Evolutionary conservation across 2,113 vertebrate genomes (phyloP).

Genomic region (Tringa solitaria): DNA sequence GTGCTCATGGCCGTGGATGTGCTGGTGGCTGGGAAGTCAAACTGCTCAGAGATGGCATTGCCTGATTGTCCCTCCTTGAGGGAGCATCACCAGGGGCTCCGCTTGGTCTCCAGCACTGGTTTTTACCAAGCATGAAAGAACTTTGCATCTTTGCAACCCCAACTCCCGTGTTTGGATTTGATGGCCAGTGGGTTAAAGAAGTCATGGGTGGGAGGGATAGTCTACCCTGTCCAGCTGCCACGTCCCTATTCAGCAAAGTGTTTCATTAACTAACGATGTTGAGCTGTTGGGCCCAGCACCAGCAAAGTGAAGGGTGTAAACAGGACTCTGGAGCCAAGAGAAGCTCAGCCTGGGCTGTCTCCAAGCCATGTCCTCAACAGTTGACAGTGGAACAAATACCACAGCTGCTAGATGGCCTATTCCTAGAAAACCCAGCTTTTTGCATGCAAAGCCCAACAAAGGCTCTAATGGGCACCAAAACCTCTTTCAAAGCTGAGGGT

Average conservation of each 20-base stretch:
- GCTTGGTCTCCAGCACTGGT: neutral
- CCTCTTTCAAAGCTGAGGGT: neutral
- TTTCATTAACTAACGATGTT: neutral
- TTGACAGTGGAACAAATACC: neutral
- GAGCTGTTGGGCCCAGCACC: neutral
- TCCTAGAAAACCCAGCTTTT: neutral
- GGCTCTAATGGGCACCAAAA: neutral
- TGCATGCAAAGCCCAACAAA: neutral
- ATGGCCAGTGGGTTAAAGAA: neutral
- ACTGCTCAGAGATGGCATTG: neutral
- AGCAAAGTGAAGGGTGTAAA: neutral
- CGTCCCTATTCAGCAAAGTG: rapidly evolving
- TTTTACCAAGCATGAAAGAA: neutral
- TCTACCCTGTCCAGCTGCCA: neutral
- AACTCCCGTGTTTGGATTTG: neutral
- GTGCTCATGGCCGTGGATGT: neutral
- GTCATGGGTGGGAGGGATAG: neutral
- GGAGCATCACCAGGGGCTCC: neutral
- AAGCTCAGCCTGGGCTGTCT: neutral
- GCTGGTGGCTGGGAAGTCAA: neutral
- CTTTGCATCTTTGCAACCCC: neutral
- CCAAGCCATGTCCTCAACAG: neutral
- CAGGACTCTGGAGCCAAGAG: neutral
- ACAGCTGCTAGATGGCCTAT: neutral
- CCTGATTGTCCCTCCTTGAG: rapidly evolving